Evolutionary conservation across 2,113 vertebrate genomes (phyloP).

Genomic region (Tragelaphus strepsiceros): DNA sequence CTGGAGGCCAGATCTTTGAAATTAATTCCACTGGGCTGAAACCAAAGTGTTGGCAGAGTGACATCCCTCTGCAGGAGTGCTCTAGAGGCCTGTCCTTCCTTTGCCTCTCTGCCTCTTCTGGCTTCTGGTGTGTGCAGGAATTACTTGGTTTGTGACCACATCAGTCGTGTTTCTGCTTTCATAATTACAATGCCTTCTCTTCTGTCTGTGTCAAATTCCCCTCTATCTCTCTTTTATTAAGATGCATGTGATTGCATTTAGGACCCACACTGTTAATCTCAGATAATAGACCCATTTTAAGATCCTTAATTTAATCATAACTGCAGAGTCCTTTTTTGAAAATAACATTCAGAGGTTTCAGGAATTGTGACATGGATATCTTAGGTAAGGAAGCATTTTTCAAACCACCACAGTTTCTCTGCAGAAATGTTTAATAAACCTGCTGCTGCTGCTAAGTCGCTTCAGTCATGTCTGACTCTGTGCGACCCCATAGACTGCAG

Average conservation of each 20-base stretch:
- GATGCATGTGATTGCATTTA: neutral
- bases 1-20: neutral
- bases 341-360: neutral
- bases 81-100: neutral
- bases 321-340: neutral
- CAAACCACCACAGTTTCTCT: neutral
- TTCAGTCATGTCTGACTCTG: no score
- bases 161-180: neutral
- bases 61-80: neutral
- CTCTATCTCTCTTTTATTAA: neutral
- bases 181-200: neutral
- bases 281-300: neutral
- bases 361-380: neutral
- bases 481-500: no score
- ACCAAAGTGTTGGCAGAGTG: neutral
- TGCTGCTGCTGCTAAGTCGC: no score
- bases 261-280: neutral
- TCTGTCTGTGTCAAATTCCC: neutral
- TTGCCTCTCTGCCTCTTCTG: neutral
- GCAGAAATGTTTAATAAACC: neutral
- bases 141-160: neutral
- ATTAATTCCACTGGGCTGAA: neutral
- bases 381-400: neutral
- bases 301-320: neutral
- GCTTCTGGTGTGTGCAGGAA: neutral